Base-by-base conservation (phyloP, 2,888 invertebrate species). In the Phortica okadai region DNA sequence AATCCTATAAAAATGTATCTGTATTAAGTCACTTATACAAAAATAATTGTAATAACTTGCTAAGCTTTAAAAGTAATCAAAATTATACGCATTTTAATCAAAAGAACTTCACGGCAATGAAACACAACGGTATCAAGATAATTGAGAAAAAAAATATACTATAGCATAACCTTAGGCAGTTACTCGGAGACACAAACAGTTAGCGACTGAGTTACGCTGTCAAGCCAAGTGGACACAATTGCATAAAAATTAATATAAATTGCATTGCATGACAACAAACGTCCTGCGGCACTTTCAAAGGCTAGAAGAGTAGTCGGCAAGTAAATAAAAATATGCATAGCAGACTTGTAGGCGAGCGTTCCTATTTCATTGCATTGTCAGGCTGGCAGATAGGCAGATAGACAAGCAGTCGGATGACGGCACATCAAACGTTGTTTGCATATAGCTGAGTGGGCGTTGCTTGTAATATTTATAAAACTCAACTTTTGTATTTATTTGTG, bases 201-300 rank as follows among this genome's bases (percentile, higher is more conserved):
- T 14, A 33, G 16, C 42, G 73, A 16, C 59, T 59, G 62, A 21
- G 10, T 73, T 33, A 8, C 41, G 11, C 62, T 59, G 59, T 42
- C 14, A 59, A 16, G 58, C 42, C 73, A 73, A 42, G 44, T 41
- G 42, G 21, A 50, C 59, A 25, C 58, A 76, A 70, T 74, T 70
- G 41, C 74, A 74, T n/a, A 50, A 56, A 64, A 74, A 74, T 66
- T 76, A 67, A 76, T 59, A 72, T 64, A 74, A 74, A 78, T 78
- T 78, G 76, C 78, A 59, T 14, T 45, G 33, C 8, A n/a, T 16
- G 21, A 21, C 21, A 21, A 21, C 21, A 21, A 21, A 16, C 44
- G 21, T 33, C 69, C 69, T 69, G 69, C 21, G 25, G 69, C 69
- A 41, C 69, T 21, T 8, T 69, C n/a, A 44, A 69, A 69, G 69